Evolutionary conservation across 2,113 vertebrate species (phyloP), one percentile per base, ranked within the genome.

Genomic region (Diphyllodes magnificus): DNA sequence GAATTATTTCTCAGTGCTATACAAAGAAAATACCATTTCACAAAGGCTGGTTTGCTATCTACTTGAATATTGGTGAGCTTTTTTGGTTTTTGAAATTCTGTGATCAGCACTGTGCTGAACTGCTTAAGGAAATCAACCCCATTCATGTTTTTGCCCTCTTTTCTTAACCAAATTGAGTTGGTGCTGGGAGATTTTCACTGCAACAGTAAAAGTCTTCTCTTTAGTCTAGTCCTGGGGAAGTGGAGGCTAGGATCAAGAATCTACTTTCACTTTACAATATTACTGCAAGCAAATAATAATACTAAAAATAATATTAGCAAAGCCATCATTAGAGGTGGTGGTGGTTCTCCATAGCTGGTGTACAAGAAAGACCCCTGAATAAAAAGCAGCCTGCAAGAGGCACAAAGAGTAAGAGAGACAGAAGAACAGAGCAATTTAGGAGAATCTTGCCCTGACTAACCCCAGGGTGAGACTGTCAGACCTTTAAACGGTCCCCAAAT

Each of bases 111-210:
- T n/a, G 75, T 90, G 63, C 40, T 80, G 73, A 79, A 80, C 51
- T 72, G n/a, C 71, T 91, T 81, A 83, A 94, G 77, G 54, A 93
- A 93, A 93, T 86, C 75, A 86, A 66, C 15, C 16, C 39, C 45
- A 92, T 86, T 90, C 63, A 92, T 45, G 28, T 16, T 93, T 86
- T 70, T 50, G 35, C 47, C 50, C 54, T 77, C 75, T 92, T 94
- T 96, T 93, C 75, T 96, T 93, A 96, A 86, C 30, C 86, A 90
- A 92, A 86, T 81, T 51, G 50, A 81, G 75, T 14, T 51, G 63
- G 27, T 70, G 61, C 59, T 51, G 50, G 83, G 47, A 83, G 33
- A 83, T 66, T 92, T 88, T 73, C 39, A 66, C 27, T 44, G 23
- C 68, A 82, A 77, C 59, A 83, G 77, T 63, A 54, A 65, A 82